Percentiles rank a stretch among this genome's conserved stretches.
These are phyloP conservation scores for Galbula dea DNA, from an alignment of 2,113 vertebrate genomes.

Conservation along the genomic window DNA sequence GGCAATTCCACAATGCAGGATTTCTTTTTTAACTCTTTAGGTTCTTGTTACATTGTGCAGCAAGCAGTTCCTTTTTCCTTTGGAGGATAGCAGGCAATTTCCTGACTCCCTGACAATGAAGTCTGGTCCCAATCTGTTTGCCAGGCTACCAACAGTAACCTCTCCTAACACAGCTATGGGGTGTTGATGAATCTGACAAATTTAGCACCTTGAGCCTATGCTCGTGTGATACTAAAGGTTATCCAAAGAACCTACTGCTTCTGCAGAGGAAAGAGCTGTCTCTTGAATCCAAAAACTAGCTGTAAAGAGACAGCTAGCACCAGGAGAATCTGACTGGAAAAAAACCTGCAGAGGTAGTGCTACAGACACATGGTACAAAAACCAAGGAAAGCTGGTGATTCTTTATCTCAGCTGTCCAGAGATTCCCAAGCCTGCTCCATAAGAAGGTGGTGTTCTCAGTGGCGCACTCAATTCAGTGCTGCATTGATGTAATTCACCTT, in stretches of 20 bases:
- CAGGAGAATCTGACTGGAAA: neutral
- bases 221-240: neutral
- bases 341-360: neutral
- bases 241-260: neutral
- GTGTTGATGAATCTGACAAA: neutral
- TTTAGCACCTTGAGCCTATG: neutral
- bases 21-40: conserved; percentile 25
- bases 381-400: neutral
- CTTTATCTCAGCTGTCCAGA: neutral
- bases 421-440: neutral
- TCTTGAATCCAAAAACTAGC: neutral
- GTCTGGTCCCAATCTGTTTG: neutral
- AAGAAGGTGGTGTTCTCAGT: neutral
- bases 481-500: neutral
- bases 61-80: neutral
- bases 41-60: neutral
- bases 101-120: neutral
- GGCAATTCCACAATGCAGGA: neutral
- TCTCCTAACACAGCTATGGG: neutral
- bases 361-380: neutral
- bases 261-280: neutral
- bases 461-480: neutral
- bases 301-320: neutral
- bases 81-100: neutral
- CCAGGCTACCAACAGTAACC: neutral